Evolutionary conservation across 2,113 vertebrate genomes (phyloP), one percentile per base, ranked within the genome.

Genomic region (Zapus hudsonius): DNA sequence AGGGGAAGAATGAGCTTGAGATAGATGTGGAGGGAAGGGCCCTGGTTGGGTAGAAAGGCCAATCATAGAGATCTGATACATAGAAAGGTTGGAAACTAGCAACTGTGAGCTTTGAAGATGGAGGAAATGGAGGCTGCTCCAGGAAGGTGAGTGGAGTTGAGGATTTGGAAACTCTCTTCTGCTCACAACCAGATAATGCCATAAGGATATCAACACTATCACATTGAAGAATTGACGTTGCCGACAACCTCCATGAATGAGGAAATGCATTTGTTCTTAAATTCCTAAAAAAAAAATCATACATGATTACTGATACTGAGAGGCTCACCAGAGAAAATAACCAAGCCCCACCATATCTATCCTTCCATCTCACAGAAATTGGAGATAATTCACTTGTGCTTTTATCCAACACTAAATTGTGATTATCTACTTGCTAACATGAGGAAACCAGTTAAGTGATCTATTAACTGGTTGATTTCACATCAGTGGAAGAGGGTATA

Each of bases 81-180:
- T 44, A 23, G 31, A 3, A 76, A 42, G 7, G 4, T 33, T 9
- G 72, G 1, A 61, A 15, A 16, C 2, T 1, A 27, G 2, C 3
- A 2, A n/a, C 3, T 16, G 3, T 75, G 57, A 64, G 1, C 1
- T 83, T 63, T 55, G 7, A 64, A 17, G 1, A 31, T 25, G 3
- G 25, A 40, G 22, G 40, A 63, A 36, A 5, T 31, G 3, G 3
- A 36, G 20, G 10, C 13, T 44, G 52, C 15, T 85, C 25, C 6
- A n/a, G 29, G 3, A 76, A 76, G 66, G 7, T 47, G 19, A 11
- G 13, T 69, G 13, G 8, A 84, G 0, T 61, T 8, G 31, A 20
- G 47, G 17, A 63, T 44, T 22, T 15, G 3, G 25, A 1, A 57
- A 83, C 1, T 64, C 5, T 40, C 10, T 31, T 20, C 1, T 40